Evolutionary conservation across 1,140 invertebrate genomes (phyloP).

Genomic region (Atta cephalotes): DNA sequence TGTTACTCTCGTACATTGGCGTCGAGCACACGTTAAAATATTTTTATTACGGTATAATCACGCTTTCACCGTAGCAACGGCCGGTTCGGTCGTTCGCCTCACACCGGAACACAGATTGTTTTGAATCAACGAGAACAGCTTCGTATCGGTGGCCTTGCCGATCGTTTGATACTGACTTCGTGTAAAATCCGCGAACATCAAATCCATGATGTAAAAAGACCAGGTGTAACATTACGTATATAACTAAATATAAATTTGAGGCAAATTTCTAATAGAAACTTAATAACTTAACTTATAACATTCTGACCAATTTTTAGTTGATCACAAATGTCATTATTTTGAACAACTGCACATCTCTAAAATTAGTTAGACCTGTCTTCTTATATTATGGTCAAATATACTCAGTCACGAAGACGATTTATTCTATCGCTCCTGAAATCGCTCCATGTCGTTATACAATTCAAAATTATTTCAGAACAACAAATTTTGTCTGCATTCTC

Average conservation of each 20-base stretch:
- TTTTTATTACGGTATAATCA: conserved; percentile 83
- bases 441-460: neutral
- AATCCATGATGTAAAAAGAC: neutral
- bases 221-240: no score
- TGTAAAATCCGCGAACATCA: neutral
- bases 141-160: conserved; percentile 27
- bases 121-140: conserved; percentile 37
- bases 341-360: no score
- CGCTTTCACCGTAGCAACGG: conserved; percentile 82
- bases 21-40: conserved; percentile 79
- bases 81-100: conserved; percentile 78
- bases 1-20: conserved; percentile 63
- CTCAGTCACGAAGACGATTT: neutral
- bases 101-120: conserved; percentile 66
- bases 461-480: neutral
- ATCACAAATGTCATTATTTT: no score
- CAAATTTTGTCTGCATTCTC: neutral
- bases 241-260: no score
- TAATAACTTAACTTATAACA: no score
- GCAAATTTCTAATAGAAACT: no score
- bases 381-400: no score
- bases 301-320: no score
- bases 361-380: no score
- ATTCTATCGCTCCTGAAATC: neutral
- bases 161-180: neutral